Evolutionary conservation across 1,140 invertebrate species (phyloP).

Genomic region (Bombus balteatus): DNA sequence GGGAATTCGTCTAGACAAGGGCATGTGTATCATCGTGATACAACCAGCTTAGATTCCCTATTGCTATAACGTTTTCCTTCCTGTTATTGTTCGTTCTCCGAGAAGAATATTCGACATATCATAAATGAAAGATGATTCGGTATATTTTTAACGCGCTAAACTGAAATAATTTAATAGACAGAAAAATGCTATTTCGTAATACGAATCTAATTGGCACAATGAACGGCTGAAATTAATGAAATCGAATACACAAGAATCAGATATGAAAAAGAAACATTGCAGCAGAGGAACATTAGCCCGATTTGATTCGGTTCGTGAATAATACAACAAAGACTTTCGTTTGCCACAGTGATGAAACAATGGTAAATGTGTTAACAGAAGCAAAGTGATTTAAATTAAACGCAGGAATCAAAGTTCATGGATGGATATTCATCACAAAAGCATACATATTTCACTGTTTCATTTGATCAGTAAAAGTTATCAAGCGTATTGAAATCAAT

Average conservation of each 20-base stretch:
- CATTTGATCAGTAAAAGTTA: neutral
- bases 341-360: neutral
- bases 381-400: slow-evolving; percentile 14
- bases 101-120: no score
- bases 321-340: neutral
- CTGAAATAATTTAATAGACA: neutral
- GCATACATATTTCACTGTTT: neutral
- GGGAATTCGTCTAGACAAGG: slow-evolving; percentile 26
- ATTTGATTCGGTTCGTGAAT: neutral
- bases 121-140: neutral
- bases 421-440: neutral
- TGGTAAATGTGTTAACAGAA: neutral
- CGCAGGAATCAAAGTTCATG: neutral
- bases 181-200: neutral
- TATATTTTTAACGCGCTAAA: no score
- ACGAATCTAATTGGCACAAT: neutral
- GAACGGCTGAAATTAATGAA: neutral
- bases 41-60: neutral
- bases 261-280: neutral
- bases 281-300: neutral
- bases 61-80: neutral
- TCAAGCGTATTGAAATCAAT: neutral
- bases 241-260: neutral
- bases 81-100: neutral
- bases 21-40: neutral